These are phyloP conservation scores for Nettapus auritus DNA, from an alignment of 2,113 vertebrate species.

Conservation along the genomic window DNA sequence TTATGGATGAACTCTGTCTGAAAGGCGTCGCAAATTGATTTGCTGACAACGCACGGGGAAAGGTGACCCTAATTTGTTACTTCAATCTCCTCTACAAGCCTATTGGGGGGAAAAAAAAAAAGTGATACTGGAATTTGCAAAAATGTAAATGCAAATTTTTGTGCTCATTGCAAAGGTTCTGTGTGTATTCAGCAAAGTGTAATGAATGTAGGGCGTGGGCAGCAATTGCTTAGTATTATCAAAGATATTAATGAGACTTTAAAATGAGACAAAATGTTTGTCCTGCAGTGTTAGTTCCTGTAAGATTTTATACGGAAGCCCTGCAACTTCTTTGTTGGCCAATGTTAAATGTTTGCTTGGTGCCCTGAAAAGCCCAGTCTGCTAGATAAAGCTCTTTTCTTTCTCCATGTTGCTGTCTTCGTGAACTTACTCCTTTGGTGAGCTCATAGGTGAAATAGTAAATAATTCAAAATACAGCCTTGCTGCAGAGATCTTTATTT, in stretches of 20 bases:
- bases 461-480: background rate
- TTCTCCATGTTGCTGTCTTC: background rate
- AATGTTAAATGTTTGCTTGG: rapidly evolving
- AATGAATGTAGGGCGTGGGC: background rate
- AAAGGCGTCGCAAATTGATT: background rate
- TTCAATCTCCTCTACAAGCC: background rate
- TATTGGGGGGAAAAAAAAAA: background rate
- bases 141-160: background rate
- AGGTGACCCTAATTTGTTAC: conserved; percentile 54
- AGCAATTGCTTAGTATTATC: background rate
- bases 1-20: background rate
- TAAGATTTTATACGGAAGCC: background rate
- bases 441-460: background rate
- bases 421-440: background rate
- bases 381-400: background rate
- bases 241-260: background rate
- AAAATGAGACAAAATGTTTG: background rate
- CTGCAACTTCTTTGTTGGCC: background rate
- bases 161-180: background rate
- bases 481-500: background rate
- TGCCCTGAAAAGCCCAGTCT: background rate
- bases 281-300: background rate
- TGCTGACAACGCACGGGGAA: background rate
- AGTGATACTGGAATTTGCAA: background rate
- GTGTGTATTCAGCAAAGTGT: background rate